Base-by-base conservation (phyloP, 92 coral and sea anemone species). In the Montipora capitata region DNA sequence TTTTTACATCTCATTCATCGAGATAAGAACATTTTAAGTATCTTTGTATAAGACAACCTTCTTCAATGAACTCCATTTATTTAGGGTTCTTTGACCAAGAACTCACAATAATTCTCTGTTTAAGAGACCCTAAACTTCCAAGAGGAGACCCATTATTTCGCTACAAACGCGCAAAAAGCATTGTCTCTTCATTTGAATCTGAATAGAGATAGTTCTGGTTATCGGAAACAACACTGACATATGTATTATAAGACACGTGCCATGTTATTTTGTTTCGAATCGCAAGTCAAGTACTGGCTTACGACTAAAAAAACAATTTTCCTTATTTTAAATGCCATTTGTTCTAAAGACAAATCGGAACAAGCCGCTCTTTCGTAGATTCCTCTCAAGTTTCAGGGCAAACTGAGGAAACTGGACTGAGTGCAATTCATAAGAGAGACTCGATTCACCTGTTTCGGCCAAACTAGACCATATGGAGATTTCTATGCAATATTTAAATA, bases 401-500 rank as follows among this genome's bases (percentile, higher is more conserved):
- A 48, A 0, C 52, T n/a, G 57, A 52, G 68, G 66, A n/a, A 67
- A 16, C 70, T 54, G 51, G 68, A 54, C 59, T 17, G 40, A 16
- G 66, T 14, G 35, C 13, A 48, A 48, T 48, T 10, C 52, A 10
- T 10, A 57, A 56, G 39, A 67, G 82, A 39, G 49, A 51, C 1
- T 2, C 17, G 57, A 59, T 72, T 91, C 91, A 86, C 94, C 94
- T 91, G 94, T 70, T 43, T 67, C 1, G 10, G 52, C 40, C 66
- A 10, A 66, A 16, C 88, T 72, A 61, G 62, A 68, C 62, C 94
- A 93, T 89, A 93, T 93, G 96, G 96, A 91, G 85, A 81, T 90
- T 78, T 86, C 93, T 80, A 93, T 85, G 74, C 91, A 81, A 79
- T 81, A 90, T 93, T 90, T 89, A 79, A 89, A 93, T 93, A 93